Percentiles rank a stretch among this genome's conserved stretches.
phyloP scores from a whole-genome alignment of 2,888 invertebrate species.

The Hemistola chrysoprasaria region DNA sequence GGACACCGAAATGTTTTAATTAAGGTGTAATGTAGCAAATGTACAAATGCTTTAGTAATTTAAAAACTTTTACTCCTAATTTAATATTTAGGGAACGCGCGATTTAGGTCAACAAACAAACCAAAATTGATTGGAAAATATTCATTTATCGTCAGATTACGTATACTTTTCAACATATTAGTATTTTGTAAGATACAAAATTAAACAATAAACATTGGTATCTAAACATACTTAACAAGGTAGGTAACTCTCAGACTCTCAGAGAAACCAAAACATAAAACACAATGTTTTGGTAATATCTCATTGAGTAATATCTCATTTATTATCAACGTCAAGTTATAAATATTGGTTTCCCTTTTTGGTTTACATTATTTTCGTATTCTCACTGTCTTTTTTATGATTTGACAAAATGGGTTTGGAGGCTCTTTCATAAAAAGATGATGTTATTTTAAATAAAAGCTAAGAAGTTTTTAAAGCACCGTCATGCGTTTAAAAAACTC shows the following conservation, averaged over 20 bases:
- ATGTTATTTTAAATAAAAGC: too few species aligned
- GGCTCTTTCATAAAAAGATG: neutral
- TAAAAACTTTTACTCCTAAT: too few species aligned
- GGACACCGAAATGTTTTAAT: neutral
- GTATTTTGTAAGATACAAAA: too few species aligned
- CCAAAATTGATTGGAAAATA: too few species aligned
- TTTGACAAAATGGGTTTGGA: neutral
- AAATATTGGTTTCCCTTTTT: constrained; percentile 7
- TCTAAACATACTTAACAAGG: neutral
- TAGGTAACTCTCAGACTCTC: neutral
- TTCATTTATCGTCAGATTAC: too few species aligned
- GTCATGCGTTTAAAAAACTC: too few species aligned
- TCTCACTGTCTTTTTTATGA: constrained; percentile 2
- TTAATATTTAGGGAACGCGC: too few species aligned
- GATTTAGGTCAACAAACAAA: too few species aligned
- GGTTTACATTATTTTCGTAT: neutral
- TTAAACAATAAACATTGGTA: too few species aligned
- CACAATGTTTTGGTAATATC: constrained; percentile 4
- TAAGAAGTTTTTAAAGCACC: too few species aligned
- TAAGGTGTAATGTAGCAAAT: neutral
- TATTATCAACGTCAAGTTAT: constrained; percentile 10
- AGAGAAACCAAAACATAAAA: neutral
- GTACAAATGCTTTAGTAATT: neutral
- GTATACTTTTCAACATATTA: too few species aligned
- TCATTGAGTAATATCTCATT: constrained; percentile 4